A percentile compares a stretch with the other conserved stretches of the same genome.
phyloP scores from a whole-genome alignment of 2,888 invertebrate species.

The Pachycephus smyrnensis region DNA sequence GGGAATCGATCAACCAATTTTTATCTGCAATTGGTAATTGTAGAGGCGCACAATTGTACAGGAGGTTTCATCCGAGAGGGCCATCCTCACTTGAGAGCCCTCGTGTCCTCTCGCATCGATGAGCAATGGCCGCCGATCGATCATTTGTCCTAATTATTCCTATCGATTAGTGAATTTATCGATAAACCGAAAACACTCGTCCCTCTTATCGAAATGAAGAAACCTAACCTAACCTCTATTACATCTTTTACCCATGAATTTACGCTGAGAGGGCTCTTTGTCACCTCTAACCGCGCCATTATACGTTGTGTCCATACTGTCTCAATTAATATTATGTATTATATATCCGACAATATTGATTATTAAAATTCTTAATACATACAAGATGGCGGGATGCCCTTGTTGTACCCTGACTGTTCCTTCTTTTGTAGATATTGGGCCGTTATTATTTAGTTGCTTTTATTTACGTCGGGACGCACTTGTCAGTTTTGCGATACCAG shows the following conservation, averaged over 20 bases:
- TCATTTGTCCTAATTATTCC: background rate
- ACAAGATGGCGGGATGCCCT: slow-evolving; percentile 12
- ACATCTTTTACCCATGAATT: background rate
- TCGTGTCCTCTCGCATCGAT: background rate
- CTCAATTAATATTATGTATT: slow-evolving; percentile 65
- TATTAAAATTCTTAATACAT: slow-evolving; percentile 66
- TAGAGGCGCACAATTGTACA: background rate
- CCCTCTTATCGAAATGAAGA: background rate
- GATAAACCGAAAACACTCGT: background rate
- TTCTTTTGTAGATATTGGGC: background rate
- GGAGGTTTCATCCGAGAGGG: background rate
- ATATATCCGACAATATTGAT: slow-evolving; percentile 67
- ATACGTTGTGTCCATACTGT: slow-evolving; percentile 64
- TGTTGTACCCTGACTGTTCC: background rate
- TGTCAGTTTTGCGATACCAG: background rate
- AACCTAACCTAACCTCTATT: background rate
- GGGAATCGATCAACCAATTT: background rate
- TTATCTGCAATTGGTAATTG: background rate
- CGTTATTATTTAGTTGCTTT: background rate
- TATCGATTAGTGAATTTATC: background rate
- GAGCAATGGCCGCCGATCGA: background rate
- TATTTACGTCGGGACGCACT: background rate
- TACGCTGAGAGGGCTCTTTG: slow-evolving; percentile 38
- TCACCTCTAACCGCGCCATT: slow-evolving; percentile 60
- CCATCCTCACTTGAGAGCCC: background rate